Conservation (phyloP, 2,113 vertebrate species). For the Entomyzon cyanotis region DNA sequence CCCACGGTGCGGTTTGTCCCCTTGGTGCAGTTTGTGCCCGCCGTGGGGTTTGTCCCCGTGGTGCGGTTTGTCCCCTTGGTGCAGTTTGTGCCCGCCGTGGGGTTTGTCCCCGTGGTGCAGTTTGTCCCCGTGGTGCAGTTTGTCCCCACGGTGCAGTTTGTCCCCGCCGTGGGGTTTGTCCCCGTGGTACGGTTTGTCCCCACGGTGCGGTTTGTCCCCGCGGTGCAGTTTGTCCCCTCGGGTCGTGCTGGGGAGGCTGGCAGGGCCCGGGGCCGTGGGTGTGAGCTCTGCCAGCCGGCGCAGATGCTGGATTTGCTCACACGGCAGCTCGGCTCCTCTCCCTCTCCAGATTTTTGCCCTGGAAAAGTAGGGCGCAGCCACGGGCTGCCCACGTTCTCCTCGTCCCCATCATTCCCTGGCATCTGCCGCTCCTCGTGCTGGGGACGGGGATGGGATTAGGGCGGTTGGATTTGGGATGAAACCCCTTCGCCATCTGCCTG, state of each 20-base stretch:
- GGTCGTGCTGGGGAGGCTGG: neutral
- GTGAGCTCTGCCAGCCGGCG: slow-evolving; percentile 5
- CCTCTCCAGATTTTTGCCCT: slow-evolving; percentile 22
- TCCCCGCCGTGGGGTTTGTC: no score
- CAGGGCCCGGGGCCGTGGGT: neutral
- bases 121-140: no score
- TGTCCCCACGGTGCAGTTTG: no score
- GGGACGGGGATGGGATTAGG: neutral
- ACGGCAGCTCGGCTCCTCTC: neutral
- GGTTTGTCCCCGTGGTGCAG: no score
- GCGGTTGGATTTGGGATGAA: neutral
- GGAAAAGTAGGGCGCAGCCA: neutral
- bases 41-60: no score
- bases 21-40: neutral
- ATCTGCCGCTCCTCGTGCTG: neutral
- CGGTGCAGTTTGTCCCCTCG: fast-evolving
- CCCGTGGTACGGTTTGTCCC: no score
- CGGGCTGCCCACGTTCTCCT: neutral
- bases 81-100: no score
- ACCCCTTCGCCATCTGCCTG: fast-evolving
- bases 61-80: no score
- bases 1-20: no score
- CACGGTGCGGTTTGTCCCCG: no score
- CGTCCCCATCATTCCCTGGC: neutral
- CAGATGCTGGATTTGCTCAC: slow-evolving; percentile 25